Evolutionary conservation across 2,888 invertebrate genomes (phyloP), one percentile per base, ranked within the genome.

Genomic region (Heterodera filipjevi): DNA sequence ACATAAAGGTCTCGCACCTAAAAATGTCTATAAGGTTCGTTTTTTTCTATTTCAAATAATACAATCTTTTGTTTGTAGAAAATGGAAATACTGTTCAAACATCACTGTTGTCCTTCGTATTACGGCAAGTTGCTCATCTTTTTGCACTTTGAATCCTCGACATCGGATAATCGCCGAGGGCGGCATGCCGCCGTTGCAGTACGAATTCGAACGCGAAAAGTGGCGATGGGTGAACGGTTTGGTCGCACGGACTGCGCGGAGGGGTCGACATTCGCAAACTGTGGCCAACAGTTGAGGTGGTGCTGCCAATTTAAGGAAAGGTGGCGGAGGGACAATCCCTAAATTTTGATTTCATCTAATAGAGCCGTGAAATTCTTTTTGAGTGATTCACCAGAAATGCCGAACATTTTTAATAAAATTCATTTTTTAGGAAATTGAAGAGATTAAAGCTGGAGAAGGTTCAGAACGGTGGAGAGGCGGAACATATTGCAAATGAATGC

Each of bases 271-370:
- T 87, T 44, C 81, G 82, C 32, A 78, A 82, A 49, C 75, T 87
- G 32, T 87, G 86, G 83, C 88, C 88, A 6, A 86, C 87, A 0
- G 82, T 86, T 19, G 87, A 87, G 79, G 86, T 86, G 39, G 39
- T 12, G 39, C 8, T 39, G 39, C 39, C 39, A 39, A 3, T 53
- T 46, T 74, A 68, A 30, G 22, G 1, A 78, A 73, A 66, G n/a
- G n/a, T n/a, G n/a, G n/a, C n/a, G n/a, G n/a, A n/a, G n/a, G n/a
- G n/a, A n/a, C n/a, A n/a, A n/a, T n/a, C n/a, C n/a, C n/a, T n/a
- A n/a, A n/a, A n/a, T n/a, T n/a, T n/a, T n/a, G n/a, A n/a, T n/a
- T n/a, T n/a, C n/a, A n/a, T n/a, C n/a, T n/a, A n/a, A n/a, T n/a
- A n/a, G n/a, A n/a, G n/a, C n/a, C n/a, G n/a, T n/a, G n/a, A n/a